These are phyloP conservation scores for Orgyia antiqua DNA, from an alignment of 2,888 invertebrate species.

Conservation along the genomic window DNA sequence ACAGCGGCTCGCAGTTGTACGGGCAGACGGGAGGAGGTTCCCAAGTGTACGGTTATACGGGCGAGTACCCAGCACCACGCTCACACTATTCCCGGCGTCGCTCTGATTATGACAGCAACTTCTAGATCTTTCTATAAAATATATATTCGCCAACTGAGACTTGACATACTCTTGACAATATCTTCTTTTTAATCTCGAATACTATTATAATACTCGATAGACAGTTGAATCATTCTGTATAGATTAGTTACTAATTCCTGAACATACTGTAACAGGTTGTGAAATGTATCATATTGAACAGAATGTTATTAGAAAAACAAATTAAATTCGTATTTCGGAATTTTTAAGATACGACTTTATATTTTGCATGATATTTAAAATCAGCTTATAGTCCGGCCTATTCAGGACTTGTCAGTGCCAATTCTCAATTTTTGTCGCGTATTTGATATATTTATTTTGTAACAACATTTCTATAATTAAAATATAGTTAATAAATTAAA, in stretches of 20 bases:
- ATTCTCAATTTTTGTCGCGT: slow-evolving; percentile 48
- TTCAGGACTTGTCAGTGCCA: slow-evolving; percentile 60
- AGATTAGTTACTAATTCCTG: slow-evolving; percentile 35
- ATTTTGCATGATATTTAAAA: slow-evolving; percentile 50
- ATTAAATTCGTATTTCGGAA: slow-evolving; percentile 42
- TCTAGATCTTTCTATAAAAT: slow-evolving; percentile 65
- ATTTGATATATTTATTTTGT: slow-evolving; percentile 36
- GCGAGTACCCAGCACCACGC: slow-evolving; percentile 54
- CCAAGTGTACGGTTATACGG: slow-evolving; percentile 75
- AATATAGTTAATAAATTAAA: slow-evolving; percentile 42
- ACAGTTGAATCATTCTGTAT: slow-evolving; percentile 39
- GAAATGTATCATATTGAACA: slow-evolving; percentile 56
- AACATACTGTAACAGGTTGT: slow-evolving; percentile 65
- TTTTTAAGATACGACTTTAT: slow-evolving; percentile 48
- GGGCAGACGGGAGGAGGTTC: slow-evolving; percentile 81
- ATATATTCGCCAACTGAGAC: slow-evolving; percentile 32
- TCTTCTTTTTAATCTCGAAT: slow-evolving; percentile 56
- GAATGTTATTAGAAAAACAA: slow-evolving; percentile 24
- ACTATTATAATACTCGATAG: slow-evolving; percentile 37
- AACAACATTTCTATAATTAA: slow-evolving; percentile 36
- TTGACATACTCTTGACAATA: slow-evolving; percentile 65
- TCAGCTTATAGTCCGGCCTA: slow-evolving; percentile 70
- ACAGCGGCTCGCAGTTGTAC: slow-evolving; percentile 81
- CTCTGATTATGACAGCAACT: slow-evolving; percentile 89
- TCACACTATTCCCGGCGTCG: slow-evolving; percentile 81